Conservation (phyloP, 2,888 invertebrate species). For the Caenorhabditis wallacei region DNA sequence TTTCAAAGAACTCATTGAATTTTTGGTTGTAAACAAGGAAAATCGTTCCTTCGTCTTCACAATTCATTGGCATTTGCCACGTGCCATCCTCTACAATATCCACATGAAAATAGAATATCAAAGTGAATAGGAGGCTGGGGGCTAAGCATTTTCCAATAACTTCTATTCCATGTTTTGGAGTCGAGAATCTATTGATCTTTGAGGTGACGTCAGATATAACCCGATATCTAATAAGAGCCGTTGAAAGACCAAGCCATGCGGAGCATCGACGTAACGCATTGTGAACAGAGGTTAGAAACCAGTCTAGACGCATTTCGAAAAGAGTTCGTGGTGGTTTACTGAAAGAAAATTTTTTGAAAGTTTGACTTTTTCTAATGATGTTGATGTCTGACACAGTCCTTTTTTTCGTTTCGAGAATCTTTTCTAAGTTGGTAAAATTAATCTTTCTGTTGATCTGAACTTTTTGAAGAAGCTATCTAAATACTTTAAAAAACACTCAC, state of each 20-base stretch:
- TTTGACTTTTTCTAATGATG: background rate
- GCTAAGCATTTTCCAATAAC: background rate
- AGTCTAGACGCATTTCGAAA: conserved; percentile 22
- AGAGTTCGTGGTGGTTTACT: conserved; percentile 26
- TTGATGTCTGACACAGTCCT: too few species aligned
- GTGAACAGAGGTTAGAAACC: conserved; percentile 25
- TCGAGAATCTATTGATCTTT: conserved; percentile 14
- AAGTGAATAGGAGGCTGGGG: background rate
- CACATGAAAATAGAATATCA: conserved; percentile 1
- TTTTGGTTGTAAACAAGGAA: conserved; percentile 1
- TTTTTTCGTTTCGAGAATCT: too few species aligned
- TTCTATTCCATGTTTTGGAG: background rate
- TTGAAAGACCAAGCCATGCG: conserved; percentile 40
- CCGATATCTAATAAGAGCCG: conserved; percentile 27
- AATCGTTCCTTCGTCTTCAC: background rate
- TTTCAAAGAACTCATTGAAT: conserved; percentile 3
- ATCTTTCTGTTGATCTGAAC: too few species aligned
- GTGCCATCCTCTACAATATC: conserved; percentile 2
- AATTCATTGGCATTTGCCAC: background rate
- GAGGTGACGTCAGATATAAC: conserved; percentile 23
- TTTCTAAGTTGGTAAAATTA: too few species aligned
- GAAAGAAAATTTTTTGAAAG: background rate
- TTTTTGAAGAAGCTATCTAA: background rate
- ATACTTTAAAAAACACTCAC: background rate
- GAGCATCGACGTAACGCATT: conserved; percentile 36